These are phyloP conservation scores for Mechanitis mazaeus DNA, from an alignment of 2,888 invertebrate species.

Conservation along the genomic window DNA sequence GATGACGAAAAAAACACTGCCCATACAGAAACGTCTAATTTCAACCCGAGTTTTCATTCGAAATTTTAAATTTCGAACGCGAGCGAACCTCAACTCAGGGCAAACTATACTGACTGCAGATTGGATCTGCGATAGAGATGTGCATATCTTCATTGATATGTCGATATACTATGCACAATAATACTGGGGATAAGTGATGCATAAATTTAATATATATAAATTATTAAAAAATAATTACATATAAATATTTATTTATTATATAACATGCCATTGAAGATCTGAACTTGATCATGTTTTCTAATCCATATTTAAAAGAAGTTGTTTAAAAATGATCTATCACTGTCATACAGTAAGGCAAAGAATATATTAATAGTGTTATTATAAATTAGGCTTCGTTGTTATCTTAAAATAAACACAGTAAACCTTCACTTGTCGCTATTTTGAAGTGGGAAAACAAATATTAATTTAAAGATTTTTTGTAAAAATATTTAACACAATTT, in stretches of 20 bases:
- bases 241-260: neutral
- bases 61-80: conserved; percentile 41
- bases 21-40: conserved; percentile 27
- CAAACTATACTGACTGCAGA: conserved; percentile 56
- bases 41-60: conserved; percentile 32
- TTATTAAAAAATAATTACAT: neutral
- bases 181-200: conserved; percentile 9
- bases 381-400: no score
- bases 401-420: no score
- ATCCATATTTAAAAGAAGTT: neutral
- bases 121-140: conserved; percentile 49
- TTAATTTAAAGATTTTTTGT: no score
- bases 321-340: neutral
- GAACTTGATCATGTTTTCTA: neutral
- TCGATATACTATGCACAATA: conserved; percentile 37
- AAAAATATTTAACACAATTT: no score
- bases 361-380: no score
- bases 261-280: neutral
- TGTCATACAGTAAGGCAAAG: neutral
- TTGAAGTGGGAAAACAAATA: no score
- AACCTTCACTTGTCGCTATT: no score
- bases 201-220: neutral
- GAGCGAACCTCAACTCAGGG: conserved; percentile 50
- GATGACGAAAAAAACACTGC: conserved; percentile 25
- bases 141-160: conserved; percentile 24